phyloP scores from a whole-genome alignment of 2,113 vertebrate species.

The Cavia porcellus region DNA sequence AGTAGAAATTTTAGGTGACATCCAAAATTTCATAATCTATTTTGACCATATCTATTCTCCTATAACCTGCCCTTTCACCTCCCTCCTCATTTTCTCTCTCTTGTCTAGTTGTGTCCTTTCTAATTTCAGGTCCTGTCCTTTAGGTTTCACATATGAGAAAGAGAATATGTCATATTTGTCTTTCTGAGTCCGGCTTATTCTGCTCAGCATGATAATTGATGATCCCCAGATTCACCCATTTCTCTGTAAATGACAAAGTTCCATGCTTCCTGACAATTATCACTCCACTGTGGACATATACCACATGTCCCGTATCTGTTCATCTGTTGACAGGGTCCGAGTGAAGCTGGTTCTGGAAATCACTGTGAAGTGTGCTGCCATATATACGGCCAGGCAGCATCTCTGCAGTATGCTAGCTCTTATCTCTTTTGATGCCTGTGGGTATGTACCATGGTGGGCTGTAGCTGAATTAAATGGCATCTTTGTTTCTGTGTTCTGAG shows the following conservation, averaged over 20 bases:
- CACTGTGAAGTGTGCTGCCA: background rate
- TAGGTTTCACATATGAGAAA: background rate
- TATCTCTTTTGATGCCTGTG: background rate
- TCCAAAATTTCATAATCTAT: background rate
- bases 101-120: background rate
- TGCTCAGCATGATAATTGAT: no score
- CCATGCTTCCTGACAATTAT: no score
- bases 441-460: background rate
- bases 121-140: background rate
- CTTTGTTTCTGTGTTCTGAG: background rate
- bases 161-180: no score
- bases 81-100: background rate
- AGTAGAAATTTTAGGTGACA: constrained; percentile 43
- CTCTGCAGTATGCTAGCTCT: background rate
- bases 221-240: no score
- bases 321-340: background rate
- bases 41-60: background rate
- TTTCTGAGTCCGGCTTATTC: no score
- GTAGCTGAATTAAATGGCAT: background rate
- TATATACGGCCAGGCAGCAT: background rate
- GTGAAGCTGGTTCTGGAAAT: background rate
- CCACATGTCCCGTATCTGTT: background rate
- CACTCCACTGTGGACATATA: no score
- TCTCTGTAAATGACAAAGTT: no score
- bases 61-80: background rate